Evolutionary conservation across 2,888 invertebrate genomes (phyloP), one percentile per base, ranked within the genome.

Genomic region (Anoplius nigerrimus): DNA sequence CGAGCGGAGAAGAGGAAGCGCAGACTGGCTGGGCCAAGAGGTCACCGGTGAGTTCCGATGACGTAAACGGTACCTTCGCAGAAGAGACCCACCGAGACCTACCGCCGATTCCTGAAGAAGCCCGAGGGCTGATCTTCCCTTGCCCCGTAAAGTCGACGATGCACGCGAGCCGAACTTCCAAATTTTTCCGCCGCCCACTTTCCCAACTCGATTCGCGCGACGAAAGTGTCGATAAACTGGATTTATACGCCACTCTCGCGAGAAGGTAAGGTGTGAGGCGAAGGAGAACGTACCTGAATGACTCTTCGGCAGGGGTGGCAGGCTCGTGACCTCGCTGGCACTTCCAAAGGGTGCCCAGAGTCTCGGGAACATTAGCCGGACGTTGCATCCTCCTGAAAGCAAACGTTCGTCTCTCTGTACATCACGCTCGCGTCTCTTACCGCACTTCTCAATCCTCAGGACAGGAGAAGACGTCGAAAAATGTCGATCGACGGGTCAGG

Each of bases 321-420:
- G 70, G 55, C 73, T 84, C 66, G 86, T 86, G 78, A 86, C 74
- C 46, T 87, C 87, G 65, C 83, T 84, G 11, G 84, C 68, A 55
- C 80, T 87, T 18, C 78, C 81, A 68, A 88, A 88, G 5, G 88
- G 88, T 15, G 87, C 87, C 88, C 88, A 88, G 45, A 88, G 76
- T 74, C 88, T 84, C 54, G 88, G 88, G 67, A 88, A 88, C 83
- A 88, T 85, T 72, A 88, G 77, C 63, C 88, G 87, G 51, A 88
- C 85, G 74, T 87, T 87, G 77, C 88, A 88, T 75, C 84, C 88
- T 66, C 86, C 86, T 86, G 84, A 56, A 87, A 84, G 27, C 57
- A 76, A 56, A 67, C 11, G 48, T 48, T 3, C 6, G 8, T 48
- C n/a, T n/a, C n/a, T n/a, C n/a, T n/a, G n/a, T n/a, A n/a, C n/a